A percentile compares a stretch with the other conserved stretches of the same genome.
Conservation (phyloP, 2,113 vertebrate species). For the Brachirus orientalis region DNA sequence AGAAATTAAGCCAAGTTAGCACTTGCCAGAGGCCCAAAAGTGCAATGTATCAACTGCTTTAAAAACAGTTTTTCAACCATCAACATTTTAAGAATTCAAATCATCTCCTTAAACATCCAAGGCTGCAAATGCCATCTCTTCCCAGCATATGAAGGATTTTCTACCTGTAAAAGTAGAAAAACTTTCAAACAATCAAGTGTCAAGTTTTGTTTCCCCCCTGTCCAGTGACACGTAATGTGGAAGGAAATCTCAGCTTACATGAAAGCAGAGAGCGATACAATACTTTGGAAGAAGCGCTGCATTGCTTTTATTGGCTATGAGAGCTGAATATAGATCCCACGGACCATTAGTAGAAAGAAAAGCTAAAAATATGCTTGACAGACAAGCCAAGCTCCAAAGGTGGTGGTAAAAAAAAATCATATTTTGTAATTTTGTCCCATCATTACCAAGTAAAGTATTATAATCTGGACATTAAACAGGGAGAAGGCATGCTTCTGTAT, state of each 20-base stretch:
- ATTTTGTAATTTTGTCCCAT: conserved; percentile 1
- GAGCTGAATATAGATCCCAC: conserved; percentile 54
- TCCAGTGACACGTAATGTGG: neutral
- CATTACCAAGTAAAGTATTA: neutral
- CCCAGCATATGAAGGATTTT: neutral
- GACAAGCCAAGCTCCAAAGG: conserved; percentile 57
- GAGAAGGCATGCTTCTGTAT: conserved; percentile 24
- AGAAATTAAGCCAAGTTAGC: conserved; percentile 54
- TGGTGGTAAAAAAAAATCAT: conserved; percentile 23
- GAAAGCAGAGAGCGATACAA: conserved; percentile 50
- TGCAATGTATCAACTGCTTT: conserved; percentile 6
- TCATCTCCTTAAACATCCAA: conserved; percentile 9
- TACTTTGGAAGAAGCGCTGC: conserved; percentile 37
- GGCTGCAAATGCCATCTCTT: neutral
- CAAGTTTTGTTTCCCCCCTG: conserved; percentile 13
- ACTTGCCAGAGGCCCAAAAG: conserved; percentile 36
- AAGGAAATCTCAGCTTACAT: conserved; percentile 63
- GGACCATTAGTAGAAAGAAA: conserved; percentile 59
- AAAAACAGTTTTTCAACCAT: conserved; percentile 13
- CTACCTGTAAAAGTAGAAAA: neutral
- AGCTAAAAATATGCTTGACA: conserved; percentile 46
- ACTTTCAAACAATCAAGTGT: conserved; percentile 14
- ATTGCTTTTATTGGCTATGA: conserved; percentile 28
- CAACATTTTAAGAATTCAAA: conserved; percentile 26
- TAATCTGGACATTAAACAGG: neutral